Conservation (phyloP, 2,113 vertebrate genomes). For the Xenus cinereus region DNA sequence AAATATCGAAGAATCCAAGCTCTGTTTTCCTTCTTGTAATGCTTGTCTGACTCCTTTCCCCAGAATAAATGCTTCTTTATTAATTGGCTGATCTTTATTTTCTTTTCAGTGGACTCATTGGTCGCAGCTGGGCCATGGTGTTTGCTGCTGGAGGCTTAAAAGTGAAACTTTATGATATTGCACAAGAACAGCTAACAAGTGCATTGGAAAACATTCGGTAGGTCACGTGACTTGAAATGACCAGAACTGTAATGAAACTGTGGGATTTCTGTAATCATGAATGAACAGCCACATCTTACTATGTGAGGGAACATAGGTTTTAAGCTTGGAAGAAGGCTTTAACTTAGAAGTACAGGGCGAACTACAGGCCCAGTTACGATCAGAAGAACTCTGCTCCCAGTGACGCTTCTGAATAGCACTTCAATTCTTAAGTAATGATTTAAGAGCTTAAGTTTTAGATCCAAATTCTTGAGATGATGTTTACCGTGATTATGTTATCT, state of each 20-base stretch:
- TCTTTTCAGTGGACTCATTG: conserved; percentile 88
- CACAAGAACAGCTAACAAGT: conserved; percentile 79
- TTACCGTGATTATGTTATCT: not conserved
- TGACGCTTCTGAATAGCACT: not conserved
- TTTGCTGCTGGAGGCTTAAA: conserved; percentile 88
- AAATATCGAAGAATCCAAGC: not conserved
- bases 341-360: not conserved
- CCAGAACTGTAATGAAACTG: not conserved
- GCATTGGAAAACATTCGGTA: conserved; percentile 86
- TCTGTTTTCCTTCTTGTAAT: not conserved
- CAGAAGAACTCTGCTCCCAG: not conserved
- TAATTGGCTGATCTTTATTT: not conserved
- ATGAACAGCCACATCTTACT: not conserved
- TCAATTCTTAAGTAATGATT: not conserved
- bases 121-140: conserved; percentile 93
- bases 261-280: not conserved
- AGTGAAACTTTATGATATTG: conserved; percentile 90
- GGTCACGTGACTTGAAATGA: not conserved
- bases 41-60: not conserved
- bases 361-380: not conserved
- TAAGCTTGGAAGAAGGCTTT: not conserved
- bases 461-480: not conserved
- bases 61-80: not conserved
- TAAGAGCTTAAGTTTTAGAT: not conserved
- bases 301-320: not conserved